A percentile compares a stretch with the other conserved stretches of the same genome.
Evolutionary conservation across 2,797 vertebrate genomes (phyloP).

Genomic region (Taeniopygia guttata): DNA sequence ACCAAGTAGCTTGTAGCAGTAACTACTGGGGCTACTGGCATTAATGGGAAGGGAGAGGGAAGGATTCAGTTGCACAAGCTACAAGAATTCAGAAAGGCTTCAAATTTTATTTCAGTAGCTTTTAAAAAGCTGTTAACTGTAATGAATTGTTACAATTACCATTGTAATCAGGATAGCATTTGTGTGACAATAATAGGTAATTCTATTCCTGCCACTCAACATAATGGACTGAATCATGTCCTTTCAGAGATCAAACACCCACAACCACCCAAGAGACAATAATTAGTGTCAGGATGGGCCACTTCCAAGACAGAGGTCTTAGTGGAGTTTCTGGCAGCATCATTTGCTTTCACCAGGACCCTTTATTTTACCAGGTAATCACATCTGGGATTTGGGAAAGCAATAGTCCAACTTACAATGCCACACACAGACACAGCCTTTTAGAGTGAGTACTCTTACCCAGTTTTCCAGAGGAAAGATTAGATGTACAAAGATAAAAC

Average conservation of each 20-base stretch:
- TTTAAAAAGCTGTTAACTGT: neutral
- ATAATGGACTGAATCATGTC: neutral
- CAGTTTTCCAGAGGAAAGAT: neutral
- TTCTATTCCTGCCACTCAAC: neutral
- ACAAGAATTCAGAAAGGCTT: neutral
- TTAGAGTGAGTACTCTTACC: accelerated
- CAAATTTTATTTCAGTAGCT: neutral
- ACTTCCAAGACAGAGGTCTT: neutral
- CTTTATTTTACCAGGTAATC: neutral
- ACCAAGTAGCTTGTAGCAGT: neutral
- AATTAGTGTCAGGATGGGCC: neutral
- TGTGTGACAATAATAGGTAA: neutral
- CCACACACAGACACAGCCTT: neutral
- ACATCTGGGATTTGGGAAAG: neutral
- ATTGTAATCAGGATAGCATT: neutral
- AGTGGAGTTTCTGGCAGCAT: neutral
- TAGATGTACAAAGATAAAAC: neutral
- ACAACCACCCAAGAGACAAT: neutral
- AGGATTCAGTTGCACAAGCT: neutral
- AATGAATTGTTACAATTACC: neutral
- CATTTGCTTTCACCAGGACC: neutral
- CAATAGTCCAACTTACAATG: neutral
- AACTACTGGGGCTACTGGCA: neutral
- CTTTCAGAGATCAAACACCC: neutral
- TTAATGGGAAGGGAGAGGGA: neutral